Evolutionary conservation across 2,113 vertebrate species (phyloP).

Genomic region (Capra hircus): DNA sequence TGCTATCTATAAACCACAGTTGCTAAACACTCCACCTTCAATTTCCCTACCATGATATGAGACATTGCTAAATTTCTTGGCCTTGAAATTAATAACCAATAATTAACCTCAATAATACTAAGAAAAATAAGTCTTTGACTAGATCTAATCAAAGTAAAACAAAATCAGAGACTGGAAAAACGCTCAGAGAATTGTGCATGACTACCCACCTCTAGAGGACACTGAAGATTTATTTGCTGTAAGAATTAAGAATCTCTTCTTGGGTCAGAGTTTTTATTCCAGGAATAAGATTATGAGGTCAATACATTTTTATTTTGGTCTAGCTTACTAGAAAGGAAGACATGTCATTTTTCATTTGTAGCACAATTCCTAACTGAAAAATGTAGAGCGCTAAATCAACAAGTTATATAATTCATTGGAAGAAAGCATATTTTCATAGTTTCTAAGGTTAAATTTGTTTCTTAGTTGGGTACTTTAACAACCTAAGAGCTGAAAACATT

Average conservation of each 20-base stretch:
- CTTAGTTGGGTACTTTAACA: neutral
- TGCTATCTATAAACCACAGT: neutral
- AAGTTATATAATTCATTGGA: neutral
- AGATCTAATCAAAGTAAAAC: neutral
- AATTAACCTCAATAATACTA: neutral
- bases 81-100: conserved; percentile 18
- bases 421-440: conserved; percentile 26
- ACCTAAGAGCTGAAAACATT: neutral
- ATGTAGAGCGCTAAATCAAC: neutral
- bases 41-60: neutral
- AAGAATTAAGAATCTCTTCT: neutral
- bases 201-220: neutral
- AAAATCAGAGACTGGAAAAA: neutral
- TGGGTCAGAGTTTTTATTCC: neutral
- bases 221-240: neutral
- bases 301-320: neutral
- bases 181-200: neutral
- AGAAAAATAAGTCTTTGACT: neutral
- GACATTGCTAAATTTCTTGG: neutral
- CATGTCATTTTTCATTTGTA: neutral
- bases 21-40: neutral
- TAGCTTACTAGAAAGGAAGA: neutral
- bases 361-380: neutral
- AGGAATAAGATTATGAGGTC: neutral
- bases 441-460: conserved; percentile 35